Conservation (phyloP, 2,797 vertebrate species). For the Synaphobranchus kaupii region DNA sequence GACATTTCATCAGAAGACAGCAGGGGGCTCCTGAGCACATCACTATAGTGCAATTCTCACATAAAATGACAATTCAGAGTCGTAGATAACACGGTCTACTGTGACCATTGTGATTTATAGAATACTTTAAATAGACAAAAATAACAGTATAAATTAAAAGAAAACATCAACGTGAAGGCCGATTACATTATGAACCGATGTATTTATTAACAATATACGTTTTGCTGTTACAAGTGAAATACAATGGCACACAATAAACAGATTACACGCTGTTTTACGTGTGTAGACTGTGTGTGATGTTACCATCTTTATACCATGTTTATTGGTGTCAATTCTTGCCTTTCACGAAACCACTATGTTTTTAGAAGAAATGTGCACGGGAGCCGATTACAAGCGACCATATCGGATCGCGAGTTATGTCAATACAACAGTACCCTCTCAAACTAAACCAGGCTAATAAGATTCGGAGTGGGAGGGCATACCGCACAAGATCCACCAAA, state of each 20-base stretch:
- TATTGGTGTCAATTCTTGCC: background rate
- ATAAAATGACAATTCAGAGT: background rate
- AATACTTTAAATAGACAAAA: background rate
- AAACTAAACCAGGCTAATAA: constrained; percentile 59
- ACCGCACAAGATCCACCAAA: constrained; percentile 38
- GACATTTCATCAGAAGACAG: constrained; percentile 25
- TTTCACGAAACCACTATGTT: background rate
- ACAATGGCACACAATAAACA: background rate
- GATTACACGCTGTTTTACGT: background rate
- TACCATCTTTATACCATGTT: background rate
- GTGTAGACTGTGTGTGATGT: background rate
- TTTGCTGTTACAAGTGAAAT: background rate
- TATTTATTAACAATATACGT: background rate
- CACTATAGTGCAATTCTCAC: background rate
- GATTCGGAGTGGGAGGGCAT: constrained; percentile 55
- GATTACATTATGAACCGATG: background rate
- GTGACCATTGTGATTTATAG: background rate
- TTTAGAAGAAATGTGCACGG: constrained; percentile 16
- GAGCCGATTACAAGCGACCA: background rate
- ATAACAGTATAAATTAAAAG: background rate
- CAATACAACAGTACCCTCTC: constrained; percentile 28
- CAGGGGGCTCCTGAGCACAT: constrained; percentile 42
- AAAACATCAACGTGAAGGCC: background rate
- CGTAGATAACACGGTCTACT: background rate
- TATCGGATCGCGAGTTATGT: constrained; percentile 18